Evolutionary conservation across 2,113 vertebrate genomes (phyloP).

Genomic region (Plecturocebus donacophilus): DNA sequence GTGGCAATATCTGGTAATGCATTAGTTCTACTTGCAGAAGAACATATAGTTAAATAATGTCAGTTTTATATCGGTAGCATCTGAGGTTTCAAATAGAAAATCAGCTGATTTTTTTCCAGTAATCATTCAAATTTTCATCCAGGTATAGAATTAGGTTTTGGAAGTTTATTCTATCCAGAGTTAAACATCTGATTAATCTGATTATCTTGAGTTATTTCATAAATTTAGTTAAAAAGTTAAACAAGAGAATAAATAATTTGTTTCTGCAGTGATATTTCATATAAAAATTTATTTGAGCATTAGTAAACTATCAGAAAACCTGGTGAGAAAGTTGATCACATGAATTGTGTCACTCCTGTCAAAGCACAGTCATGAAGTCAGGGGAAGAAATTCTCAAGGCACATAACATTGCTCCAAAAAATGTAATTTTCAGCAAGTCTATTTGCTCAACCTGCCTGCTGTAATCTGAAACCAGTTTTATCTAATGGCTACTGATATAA

Average conservation of each 20-base stretch:
- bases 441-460: neutral
- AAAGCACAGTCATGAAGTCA: neutral
- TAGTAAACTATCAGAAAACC: neutral
- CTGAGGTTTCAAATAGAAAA: neutral
- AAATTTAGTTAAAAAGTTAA: constrained; percentile 12
- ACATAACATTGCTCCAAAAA: neutral
- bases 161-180: neutral
- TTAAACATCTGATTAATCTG: neutral
- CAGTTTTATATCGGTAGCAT: neutral
- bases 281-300: neutral
- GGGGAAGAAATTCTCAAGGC: neutral
- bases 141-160: neutral
- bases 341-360: neutral
- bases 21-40: neutral
- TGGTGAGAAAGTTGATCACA: neutral
- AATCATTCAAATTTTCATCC: neutral
- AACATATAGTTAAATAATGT: neutral
- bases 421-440: neutral
- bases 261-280: neutral
- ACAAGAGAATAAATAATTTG: neutral
- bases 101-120: neutral
- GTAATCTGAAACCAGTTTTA: neutral
- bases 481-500: neutral
- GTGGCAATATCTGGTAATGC: neutral
- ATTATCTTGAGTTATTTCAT: neutral